A percentile compares a stretch with the other conserved stretches of the same genome.
Conservation (phyloP, 2,113 vertebrate species). For the Rutilus rutilus region DNA sequence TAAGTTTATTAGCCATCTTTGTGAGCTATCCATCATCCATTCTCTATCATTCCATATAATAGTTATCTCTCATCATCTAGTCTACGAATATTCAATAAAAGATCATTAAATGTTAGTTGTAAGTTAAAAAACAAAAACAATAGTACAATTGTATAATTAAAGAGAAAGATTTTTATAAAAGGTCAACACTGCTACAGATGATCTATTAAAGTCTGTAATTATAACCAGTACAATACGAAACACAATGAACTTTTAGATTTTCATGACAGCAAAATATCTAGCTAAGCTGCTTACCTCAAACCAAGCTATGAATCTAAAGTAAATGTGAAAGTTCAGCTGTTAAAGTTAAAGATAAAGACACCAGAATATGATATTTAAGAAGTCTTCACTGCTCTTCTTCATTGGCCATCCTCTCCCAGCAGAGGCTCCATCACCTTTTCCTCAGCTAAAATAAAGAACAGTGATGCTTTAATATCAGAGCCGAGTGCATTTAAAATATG, state of each 20-base stretch:
- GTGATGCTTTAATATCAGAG: neutral
- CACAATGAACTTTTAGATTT: neutral
- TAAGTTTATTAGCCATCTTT: neutral
- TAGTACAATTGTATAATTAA: neutral
- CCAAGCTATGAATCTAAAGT: neutral
- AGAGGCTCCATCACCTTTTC: neutral
- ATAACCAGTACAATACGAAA: neutral
- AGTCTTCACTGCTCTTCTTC: neutral
- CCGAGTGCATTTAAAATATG: neutral
- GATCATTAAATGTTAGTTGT: neutral
- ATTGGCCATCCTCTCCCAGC: neutral
- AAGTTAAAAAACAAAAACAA: neutral
- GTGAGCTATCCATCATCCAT: neutral
- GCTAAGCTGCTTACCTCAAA: neutral
- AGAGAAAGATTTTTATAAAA: neutral
- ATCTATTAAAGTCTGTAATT: neutral
- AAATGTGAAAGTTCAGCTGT: conserved; percentile 4
- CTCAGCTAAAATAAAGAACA: neutral
- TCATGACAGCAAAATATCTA: neutral
- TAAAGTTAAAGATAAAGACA: neutral
- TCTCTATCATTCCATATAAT: neutral
- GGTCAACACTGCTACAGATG: neutral
- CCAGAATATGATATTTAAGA: neutral
- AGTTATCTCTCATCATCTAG: neutral
- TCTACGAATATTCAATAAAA: neutral